These are phyloP conservation scores for Phalacrocorax carbo DNA, from an alignment of 2,113 vertebrate species.

Conservation along the genomic window DNA sequence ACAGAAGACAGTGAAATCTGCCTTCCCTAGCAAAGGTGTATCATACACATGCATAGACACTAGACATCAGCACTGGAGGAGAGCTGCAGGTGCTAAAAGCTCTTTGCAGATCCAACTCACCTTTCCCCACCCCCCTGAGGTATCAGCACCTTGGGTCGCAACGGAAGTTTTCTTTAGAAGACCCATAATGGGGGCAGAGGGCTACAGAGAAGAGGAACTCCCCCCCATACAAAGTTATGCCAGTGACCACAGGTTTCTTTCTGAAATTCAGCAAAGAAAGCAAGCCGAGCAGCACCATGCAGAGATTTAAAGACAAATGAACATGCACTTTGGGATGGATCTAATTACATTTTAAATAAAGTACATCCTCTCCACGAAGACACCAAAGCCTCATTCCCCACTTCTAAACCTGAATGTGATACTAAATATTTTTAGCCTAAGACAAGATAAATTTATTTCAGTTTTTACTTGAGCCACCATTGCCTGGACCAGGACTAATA, in stretches of 20 bases:
- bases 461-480: not conserved
- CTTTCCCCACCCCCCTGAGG: not conserved
- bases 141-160: not conserved
- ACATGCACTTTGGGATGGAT: not conserved
- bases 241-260: not conserved
- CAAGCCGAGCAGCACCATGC: not conserved
- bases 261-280: not conserved
- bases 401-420: not conserved
- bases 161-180: not conserved
- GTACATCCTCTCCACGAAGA: not conserved
- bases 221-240: not conserved
- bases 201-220: not conserved
- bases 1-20: not conserved
- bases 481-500: not conserved
- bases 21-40: not conserved
- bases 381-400: not conserved
- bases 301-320: not conserved
- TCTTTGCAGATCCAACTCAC: not conserved
- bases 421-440: not conserved
- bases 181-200: not conserved
- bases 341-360: conserved; percentile 13
- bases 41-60: not conserved
- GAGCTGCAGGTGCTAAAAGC: not conserved
- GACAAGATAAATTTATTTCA: not conserved
- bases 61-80: not conserved